Conservation (phyloP, 2,888 invertebrate genomes). For the Phortica magna region DNA sequence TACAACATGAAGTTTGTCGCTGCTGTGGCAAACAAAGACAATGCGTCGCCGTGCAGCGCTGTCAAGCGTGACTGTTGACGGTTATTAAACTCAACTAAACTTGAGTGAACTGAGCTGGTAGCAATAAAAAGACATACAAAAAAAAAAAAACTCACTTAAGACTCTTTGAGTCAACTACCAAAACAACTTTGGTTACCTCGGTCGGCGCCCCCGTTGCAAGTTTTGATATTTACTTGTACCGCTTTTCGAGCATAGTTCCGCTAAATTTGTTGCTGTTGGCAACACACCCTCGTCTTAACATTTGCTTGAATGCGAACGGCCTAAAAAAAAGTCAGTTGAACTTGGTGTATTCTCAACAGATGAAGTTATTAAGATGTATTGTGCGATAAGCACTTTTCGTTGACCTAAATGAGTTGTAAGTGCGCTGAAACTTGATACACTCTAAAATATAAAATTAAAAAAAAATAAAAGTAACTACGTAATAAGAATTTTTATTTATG, state of each 20-base stretch:
- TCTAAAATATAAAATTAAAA: constrained; percentile 24
- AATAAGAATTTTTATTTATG: no score
- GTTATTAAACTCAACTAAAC: constrained; percentile 65
- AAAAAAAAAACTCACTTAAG: constrained; percentile 22
- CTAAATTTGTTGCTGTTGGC: constrained; percentile 31
- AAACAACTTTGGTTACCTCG: not conserved
- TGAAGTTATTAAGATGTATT: not conserved
- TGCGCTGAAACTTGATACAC: no score
- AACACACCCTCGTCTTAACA: constrained; percentile 21
- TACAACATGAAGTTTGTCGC: constrained; percentile 18
- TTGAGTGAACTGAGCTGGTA: constrained; percentile 29
- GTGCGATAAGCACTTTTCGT: not conserved
- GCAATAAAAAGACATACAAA: not conserved
- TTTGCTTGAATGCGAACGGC: not conserved
- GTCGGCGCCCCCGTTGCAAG: not conserved
- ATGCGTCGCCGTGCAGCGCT: constrained; percentile 49
- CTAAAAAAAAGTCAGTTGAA: no score
- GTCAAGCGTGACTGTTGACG: constrained; percentile 68
- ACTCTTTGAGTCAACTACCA: not conserved
- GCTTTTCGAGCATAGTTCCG: constrained; percentile 69
- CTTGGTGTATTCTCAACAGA: not conserved
- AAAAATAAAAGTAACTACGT: not conserved
- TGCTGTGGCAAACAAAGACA: constrained; percentile 20
- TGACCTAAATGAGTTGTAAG: not conserved
- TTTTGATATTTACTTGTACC: constrained; percentile 8